phyloP scores from a whole-genome alignment of 2,888 invertebrate species.

The Ischnura elegans region DNA sequence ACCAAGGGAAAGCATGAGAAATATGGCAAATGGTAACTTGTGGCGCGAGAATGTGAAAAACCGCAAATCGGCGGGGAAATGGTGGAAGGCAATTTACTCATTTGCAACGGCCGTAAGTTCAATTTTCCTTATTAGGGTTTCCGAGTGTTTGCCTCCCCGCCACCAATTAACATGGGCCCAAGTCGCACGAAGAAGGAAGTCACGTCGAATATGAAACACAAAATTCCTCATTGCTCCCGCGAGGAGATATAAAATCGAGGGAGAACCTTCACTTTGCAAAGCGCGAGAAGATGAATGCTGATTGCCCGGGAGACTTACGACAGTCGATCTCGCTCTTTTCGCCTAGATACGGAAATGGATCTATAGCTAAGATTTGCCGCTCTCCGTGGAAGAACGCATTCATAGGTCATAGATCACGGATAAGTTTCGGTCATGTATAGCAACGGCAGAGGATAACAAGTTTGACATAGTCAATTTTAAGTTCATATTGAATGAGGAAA shows the following conservation, averaged over 20 bases:
- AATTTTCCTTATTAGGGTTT: conserved; percentile 32
- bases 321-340: background rate
- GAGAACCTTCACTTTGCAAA: conserved; percentile 11
- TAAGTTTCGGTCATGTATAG: background rate
- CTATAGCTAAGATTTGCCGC: background rate
- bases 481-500: background rate
- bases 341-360: background rate
- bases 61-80: background rate
- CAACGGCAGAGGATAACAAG: background rate
- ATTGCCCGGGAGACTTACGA: conserved; percentile 1
- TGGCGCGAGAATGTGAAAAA: conserved; percentile 19
- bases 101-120: background rate
- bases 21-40: background rate
- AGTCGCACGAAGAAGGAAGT: conserved; percentile 19
- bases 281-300: background rate
- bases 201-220: background rate
- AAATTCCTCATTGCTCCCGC: background rate
- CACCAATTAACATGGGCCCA: background rate
- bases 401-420: background rate
- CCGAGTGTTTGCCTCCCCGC: background rate
- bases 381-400: background rate
- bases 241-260: background rate
- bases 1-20: background rate
- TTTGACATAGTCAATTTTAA: background rate
- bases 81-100: background rate